Base-by-base conservation (phyloP, 2,888 invertebrate species). In the Invenusta paracnida region DNA sequence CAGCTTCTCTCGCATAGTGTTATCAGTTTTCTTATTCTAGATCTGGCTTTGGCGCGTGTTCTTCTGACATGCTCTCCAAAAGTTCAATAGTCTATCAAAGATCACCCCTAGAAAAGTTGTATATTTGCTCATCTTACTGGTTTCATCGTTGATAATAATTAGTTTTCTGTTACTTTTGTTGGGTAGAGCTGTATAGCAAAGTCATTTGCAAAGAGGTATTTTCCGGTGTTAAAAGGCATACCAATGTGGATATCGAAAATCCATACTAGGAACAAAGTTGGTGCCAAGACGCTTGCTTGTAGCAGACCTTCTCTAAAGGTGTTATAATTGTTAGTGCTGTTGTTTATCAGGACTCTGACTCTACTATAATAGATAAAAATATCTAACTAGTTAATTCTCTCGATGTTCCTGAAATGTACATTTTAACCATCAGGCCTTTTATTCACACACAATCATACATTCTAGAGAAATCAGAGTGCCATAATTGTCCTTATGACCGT, bases 1-100 rank as follows among this genome's bases (percentile, higher is more conserved):
- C 85, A 88, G 84, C 30, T 30, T 67, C 83, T 85, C 23, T 5
- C 73, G 5, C 23, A 73, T 23, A 73, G 73, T 2, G 73, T 25
- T 5, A 2, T 73, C 2, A 73, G 73, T 23, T 73, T 5, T 73
- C 27, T 13, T 23, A 73, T 13, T 73, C 73, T 73, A 23, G 73
- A 2, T 13, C 27, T 73, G 17, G 25, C 73, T 25, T 73, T 73
- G 2, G 17, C 27, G 73, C 27, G 27, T 2, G 27, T 73, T 13
- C 27, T 73, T 25, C 27, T 13, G 27, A 73, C 73, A 23, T 73
- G 73, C 2, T 13, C 23, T 2, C 73, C 73, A 73, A 48, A 48
- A n/a, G n/a, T 48, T 48, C 48, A 48, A 17, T 17, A 48, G 17
- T 17, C 48, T 48, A 48, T 48, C 48, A 11, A 48, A 17, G 11